Conservation (phyloP, 2,797 vertebrate genomes). For the Pterois miles region DNA sequence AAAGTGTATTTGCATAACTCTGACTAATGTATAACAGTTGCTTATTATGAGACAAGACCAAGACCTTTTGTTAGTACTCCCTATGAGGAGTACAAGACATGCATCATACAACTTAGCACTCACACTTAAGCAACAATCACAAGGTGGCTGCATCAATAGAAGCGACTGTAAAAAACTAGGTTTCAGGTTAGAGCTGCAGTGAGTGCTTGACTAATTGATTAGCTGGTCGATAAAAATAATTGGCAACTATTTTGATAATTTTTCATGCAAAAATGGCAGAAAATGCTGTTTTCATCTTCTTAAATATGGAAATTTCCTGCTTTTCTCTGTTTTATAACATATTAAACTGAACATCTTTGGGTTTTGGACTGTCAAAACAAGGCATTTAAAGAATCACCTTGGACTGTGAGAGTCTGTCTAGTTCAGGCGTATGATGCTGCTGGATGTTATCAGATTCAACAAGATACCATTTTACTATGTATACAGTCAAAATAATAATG, state of each 20-base stretch:
- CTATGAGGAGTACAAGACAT: too few species aligned
- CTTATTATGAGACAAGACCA: background rate
- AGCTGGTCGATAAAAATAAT: too few species aligned
- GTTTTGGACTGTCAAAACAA: too few species aligned
- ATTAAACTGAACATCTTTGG: too few species aligned
- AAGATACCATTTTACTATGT: conserved; percentile 8
- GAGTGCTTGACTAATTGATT: too few species aligned
- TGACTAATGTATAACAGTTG: background rate
- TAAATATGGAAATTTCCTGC: too few species aligned
- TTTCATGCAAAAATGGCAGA: too few species aligned
- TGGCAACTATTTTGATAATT: too few species aligned
- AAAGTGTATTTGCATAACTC: background rate
- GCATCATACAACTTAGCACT: background rate
- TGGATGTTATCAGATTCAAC: conserved; percentile 31
- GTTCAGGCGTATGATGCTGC: background rate
- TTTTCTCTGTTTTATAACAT: too few species aligned
- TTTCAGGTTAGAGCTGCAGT: too few species aligned
- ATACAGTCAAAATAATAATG: conserved; percentile 30
- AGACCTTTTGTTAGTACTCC: background rate
- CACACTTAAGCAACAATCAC: background rate
- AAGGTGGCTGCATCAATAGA: background rate
- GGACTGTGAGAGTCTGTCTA: background rate
- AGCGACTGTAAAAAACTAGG: background rate
- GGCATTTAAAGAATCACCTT: too few species aligned
- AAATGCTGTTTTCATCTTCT: too few species aligned